These are phyloP conservation scores for Incurvaria masculella DNA, from an alignment of 2,888 invertebrate species.

Conservation along the genomic window DNA sequence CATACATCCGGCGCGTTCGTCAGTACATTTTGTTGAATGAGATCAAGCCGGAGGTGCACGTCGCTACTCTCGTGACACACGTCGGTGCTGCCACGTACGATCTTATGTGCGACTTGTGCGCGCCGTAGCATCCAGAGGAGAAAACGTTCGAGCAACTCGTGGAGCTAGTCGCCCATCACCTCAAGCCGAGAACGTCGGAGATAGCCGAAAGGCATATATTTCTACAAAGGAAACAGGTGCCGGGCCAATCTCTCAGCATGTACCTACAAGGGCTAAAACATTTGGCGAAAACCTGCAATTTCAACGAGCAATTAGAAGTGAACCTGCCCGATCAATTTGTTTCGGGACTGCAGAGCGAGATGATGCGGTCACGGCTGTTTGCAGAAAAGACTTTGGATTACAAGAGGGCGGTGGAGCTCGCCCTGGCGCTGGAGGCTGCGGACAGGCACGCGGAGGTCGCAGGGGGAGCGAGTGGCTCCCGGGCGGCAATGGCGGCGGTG, in stretches of 20 bases:
- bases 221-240: constrained; percentile 10
- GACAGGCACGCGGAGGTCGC: constrained; percentile 17
- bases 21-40: constrained; percentile 16
- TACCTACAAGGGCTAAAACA: constrained; percentile 17
- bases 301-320: constrained; percentile 8
- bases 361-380: constrained; percentile 18
- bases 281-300: constrained; percentile 15
- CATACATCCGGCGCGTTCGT: constrained; percentile 3
- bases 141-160: constrained; percentile 16
- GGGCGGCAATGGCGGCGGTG: constrained; percentile 4
- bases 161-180: constrained; percentile 13
- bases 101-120: constrained; percentile 19
- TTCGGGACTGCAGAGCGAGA: constrained; percentile 17
- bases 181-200: constrained; percentile 17
- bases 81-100: constrained; percentile 18
- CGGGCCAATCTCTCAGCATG: constrained; percentile 11
- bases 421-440: constrained; percentile 19
- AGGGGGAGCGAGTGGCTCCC: constrained; percentile 6
- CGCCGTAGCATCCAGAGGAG: constrained; percentile 16
- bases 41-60: constrained; percentile 13
- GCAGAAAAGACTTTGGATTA: constrained; percentile 17
- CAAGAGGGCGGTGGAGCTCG: constrained; percentile 19
- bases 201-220: constrained; percentile 16
- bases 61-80: constrained; percentile 18
- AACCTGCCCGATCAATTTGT: constrained; percentile 16